Evolutionary conservation across 2,888 invertebrate genomes (phyloP), one percentile per base, ranked within the genome.

Genomic region (Teleogryllus oceanicus): DNA sequence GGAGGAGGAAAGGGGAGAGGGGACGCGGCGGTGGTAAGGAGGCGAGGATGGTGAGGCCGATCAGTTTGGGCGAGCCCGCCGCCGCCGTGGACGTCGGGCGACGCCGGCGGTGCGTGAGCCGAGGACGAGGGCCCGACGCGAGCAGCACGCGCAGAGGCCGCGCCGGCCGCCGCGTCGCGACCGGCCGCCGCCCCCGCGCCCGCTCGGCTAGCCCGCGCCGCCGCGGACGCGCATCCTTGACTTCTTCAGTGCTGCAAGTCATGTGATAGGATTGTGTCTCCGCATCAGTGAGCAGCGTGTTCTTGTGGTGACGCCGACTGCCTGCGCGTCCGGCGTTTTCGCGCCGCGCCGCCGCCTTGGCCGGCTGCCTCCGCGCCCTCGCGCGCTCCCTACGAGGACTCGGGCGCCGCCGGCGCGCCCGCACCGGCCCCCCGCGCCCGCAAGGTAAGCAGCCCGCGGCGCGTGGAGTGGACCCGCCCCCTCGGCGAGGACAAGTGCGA

Each of bases 41-140:
- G 62, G 62, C 62, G 62, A 62, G 62, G 62, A 62, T 62, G 62
- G 62, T n/a, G 62, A 13, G 62, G 62, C 62, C 62, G 62, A 18
- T 62, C 62, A 62, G 62, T 62, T 62, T 62, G 62, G 62, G 62
- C 62, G 62, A 13, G 62, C 16, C 62, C 62, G 62, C 62, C 5
- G 62, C 16, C 62, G 62, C 62, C 13, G 16, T 62, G 62, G 16
- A 62, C n/a, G 16, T 62, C 62, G 16, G 62, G 62, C 62, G 62
- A n/a, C 62, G 62, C 62, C n/a, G 62, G 62, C 62, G 13, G 62
- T 62, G 13, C 62, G 16, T 62, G 16, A 62, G 13, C 62, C 62
- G 16, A 13, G 8, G 62, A 37, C 62, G 62, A 13, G 12, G 13
- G 11, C 62, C 12, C 11, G 8, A 62, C n/a, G 16, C n/a, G n/a